Evolutionary conservation across 2,888 invertebrate species (phyloP).

Genomic region (Eupithecia insigniata): DNA sequence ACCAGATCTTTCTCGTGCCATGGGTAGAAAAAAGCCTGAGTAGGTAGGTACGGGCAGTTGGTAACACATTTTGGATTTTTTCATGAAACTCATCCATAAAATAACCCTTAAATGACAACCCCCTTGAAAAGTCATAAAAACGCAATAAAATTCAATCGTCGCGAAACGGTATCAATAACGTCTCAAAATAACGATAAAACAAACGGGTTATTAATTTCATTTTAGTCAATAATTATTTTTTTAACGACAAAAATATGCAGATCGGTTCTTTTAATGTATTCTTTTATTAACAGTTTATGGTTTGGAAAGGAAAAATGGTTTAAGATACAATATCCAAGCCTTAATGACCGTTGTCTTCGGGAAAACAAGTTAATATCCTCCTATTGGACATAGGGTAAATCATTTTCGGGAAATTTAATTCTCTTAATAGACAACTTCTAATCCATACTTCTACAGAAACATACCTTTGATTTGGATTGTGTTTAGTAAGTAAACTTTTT

Average conservation of each 20-base stretch:
- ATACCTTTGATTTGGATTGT: not conserved
- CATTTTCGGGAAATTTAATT: constrained; percentile 8
- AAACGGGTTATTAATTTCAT: constrained; percentile 75
- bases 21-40: not conserved
- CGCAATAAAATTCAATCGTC: constrained; percentile 32
- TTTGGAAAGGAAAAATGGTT: constrained; percentile 78
- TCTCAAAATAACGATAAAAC: constrained; percentile 56
- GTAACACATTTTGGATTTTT: not conserved
- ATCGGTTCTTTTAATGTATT: constrained; percentile 71
- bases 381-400: not conserved
- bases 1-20: no score
- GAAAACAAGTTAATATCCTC: constrained; percentile 27
- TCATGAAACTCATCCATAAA: not conserved
- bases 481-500: not conserved
- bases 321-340: constrained; percentile 68
- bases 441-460: not conserved
- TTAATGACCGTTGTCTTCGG: constrained; percentile 58
- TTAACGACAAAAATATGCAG: constrained; percentile 77
- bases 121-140: constrained; percentile 30
- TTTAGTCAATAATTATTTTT: constrained; percentile 64
- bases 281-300: constrained; percentile 82
- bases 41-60: not conserved
- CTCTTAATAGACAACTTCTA: not conserved
- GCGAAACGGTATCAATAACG: constrained; percentile 53
- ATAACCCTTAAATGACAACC: constrained; percentile 22